Evolutionary conservation across 2,113 vertebrate species (phyloP), one percentile per base, ranked within the genome.

Genomic region (Albula goreensis): DNA sequence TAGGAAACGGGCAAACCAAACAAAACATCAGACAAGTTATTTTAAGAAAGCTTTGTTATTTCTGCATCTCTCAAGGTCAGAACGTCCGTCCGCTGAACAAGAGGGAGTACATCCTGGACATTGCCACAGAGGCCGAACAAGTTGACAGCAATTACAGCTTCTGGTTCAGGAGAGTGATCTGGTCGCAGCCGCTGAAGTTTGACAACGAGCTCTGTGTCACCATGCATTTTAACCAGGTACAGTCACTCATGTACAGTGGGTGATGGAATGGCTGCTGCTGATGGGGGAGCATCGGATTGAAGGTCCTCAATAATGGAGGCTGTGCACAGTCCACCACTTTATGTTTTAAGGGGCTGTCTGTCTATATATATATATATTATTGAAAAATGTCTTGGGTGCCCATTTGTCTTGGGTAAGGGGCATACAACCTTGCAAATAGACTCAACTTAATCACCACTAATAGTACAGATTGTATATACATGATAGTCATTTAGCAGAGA

Each of bases 181-280:
- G 98, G 98, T 91, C 95, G 63, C 98, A 98, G 85, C 94, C 96
- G 0, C 96, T 99, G 78, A 98, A 97, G 91, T 99, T 98, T 0
- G 98, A 99, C 84, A 99, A 97, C 0, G 97, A 99, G 92, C 96
- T 99, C 0, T 97, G 95, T 0, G 97, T 99, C 84, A 96, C 96
- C 0, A 95, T 97, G 94, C 98, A 99, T 89, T 99, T 96, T 85
- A 97, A 98, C 92, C 98, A 99, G 97, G 98, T 98, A 85, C 0
- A 7, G n/a, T 74, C 70, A 31, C 7, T 25, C n/a, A 74, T n/a
- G 63, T 31, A 74, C 31, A 41, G 31, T 41, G 31, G 70, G 70
- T 31, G 70, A 8, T 31, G 31, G 19, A 70, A 70, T 70, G 19
- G 13, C 63, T n/a, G 63, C 17, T 70, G 22, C 3, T 22, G 13